Evolutionary conservation across 1,140 invertebrate species (phyloP), one percentile per base, ranked within the genome.

Genomic region (Drosophila santomea): DNA sequence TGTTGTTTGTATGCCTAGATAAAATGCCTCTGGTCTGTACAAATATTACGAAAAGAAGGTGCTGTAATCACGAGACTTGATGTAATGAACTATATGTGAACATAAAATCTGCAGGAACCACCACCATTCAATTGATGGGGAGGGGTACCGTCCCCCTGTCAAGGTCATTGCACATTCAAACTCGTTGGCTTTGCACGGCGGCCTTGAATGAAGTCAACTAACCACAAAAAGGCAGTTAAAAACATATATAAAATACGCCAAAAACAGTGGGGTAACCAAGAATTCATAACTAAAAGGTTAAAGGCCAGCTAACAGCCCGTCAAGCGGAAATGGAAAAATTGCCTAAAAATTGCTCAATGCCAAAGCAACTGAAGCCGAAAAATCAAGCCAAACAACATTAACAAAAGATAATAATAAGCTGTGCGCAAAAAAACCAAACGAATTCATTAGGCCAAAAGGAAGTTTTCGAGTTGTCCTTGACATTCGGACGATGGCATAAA

Each of bases 271-370:
- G 60, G 23, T 41, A 15, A 50, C 44, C 55, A 45, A 68, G 38
- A 43, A 56, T 55, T 32, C 67, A 47, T 69, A 71, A 41, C 35
- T 25, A 56, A 69, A 71, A 69, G 67, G 50, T 56, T 71, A 69
- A 66, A 69, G 67, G 64, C 67, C 67, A 68, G 38, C 11, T 15
- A 35, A 43, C 48, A 44, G 41, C 39, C 44, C 64, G 63, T 57
- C 64, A 71, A 69, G 64, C 67, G 67, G 67, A 71, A 71, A 69
- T 69, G 64, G 51, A 17, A 69, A 44, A 39, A 55, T 48, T 2
- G 61, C 45, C 64, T 66, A 66, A 67, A 64, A 67, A 51, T 66
- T 66, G 62, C 60, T 51, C 45, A 67, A 67, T 66, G 43, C 41
- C 45, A 64, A 66, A 36, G 28, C 57, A n/a, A 36, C 44, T 38